Base-by-base conservation (phyloP, 2,888 invertebrate genomes). In the Xiphydria camelus region DNA sequence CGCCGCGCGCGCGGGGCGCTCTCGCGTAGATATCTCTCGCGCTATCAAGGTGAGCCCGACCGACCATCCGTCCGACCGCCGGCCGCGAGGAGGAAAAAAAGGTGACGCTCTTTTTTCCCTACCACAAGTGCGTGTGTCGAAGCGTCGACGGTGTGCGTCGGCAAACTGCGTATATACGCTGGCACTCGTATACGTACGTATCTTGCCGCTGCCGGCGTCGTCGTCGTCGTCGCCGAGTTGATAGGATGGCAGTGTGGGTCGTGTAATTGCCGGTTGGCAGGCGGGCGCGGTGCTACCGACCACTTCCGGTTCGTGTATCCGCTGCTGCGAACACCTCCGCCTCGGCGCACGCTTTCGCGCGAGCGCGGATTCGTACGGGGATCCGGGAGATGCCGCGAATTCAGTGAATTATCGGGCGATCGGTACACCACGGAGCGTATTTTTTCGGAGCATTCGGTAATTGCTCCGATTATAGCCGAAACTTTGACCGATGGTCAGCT, bases 231-330 rank as follows among this genome's bases (percentile, higher is more conserved):
- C 12, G 29, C 37, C 44, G 57, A 57, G 47, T 52, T 58, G 57
- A 60, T 60, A 56, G 60, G 55, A 57, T 57, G 50, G 53, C 51
- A 51, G 56, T 57, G 59, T 57, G 59, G 61, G 59, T 50, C 57
- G 54, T 49, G 57, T 64, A 68, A 68, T 70, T 70, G 69, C 63
- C 58, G 56, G 59, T 57, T 58, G 59, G 57, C 55, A 58, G 59
- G 57, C 55, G 57, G 55, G 55, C 64, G 59, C 61, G 56, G 59
- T 59, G 62, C 60, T 64, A 67, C 58, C 65, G 62, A 70, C 70
- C 72, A 65, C 72, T 71, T 72, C 72, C 72, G 66, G 63, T 66
- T 60, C 59, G 55, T 64, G 64, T 69, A 68, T 66, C 69, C 71
- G 70, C 61, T 67, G 59, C 64, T 62, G 59, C 63, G 54, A 61